Conservation (phyloP, 1,140 invertebrate genomes). For the Hyphantria cunea region DNA sequence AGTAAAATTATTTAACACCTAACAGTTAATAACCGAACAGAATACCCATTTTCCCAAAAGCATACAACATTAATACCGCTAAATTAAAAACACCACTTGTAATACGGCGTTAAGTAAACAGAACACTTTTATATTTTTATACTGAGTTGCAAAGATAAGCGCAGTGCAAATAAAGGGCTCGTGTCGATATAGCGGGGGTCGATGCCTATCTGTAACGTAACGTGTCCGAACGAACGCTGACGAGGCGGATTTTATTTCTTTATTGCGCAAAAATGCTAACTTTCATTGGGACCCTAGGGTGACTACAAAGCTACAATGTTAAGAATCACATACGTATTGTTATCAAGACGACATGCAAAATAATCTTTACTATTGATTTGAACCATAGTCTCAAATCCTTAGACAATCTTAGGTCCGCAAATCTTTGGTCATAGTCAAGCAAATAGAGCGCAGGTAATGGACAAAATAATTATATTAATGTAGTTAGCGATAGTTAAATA, state of each 20-base stretch:
- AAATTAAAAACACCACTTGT: constrained; percentile 25
- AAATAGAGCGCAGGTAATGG: too few species aligned
- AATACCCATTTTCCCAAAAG: neutral
- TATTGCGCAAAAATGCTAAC: constrained; percentile 66
- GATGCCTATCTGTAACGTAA: constrained; percentile 51
- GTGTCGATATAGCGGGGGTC: constrained; percentile 46
- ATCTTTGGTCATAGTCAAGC: too few species aligned
- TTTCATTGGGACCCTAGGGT: constrained; percentile 39
- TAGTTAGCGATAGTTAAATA: too few species aligned
- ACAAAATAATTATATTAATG: too few species aligned
- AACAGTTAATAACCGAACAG: neutral
- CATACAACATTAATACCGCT: constrained; percentile 20
- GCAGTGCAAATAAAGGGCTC: constrained; percentile 51
- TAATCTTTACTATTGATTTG: too few species aligned
- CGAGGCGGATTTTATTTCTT: constrained; percentile 57
- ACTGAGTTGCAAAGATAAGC: constrained; percentile 33
- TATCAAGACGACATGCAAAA: too few species aligned
- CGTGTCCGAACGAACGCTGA: constrained; percentile 50
- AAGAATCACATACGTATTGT: too few species aligned
- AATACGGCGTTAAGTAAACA: constrained; percentile 30
- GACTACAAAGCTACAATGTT: constrained; percentile 28
- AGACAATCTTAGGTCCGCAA: too few species aligned
- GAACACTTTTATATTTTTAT: constrained; percentile 29
- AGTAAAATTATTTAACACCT: too few species aligned
- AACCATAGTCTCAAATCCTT: too few species aligned